Evolutionary conservation across 92 coral and sea anemone species (phyloP).

Genomic region (Paramuricea clavata): DNA sequence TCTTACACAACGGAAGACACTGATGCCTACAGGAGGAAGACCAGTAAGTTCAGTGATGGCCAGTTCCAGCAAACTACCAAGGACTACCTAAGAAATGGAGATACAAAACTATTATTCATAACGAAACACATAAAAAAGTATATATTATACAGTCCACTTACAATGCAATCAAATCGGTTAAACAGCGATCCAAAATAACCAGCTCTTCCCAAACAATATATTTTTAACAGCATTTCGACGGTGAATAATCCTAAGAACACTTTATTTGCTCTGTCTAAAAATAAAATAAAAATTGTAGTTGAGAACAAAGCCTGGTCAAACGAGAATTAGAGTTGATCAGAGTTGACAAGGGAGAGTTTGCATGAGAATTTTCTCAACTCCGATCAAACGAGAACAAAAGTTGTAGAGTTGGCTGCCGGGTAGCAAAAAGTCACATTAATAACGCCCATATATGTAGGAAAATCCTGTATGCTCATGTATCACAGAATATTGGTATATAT

Average conservation of each 20-base stretch:
- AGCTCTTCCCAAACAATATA: conserved; percentile 93
- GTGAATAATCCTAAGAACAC: conserved; percentile 89
- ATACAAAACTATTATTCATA: not conserved
- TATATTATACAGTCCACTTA: conserved; percentile 56
- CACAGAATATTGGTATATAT: too few species aligned
- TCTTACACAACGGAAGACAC: conserved; percentile 97
- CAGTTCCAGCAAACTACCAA: conserved; percentile 90
- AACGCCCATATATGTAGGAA: too few species aligned
- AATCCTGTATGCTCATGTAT: too few species aligned
- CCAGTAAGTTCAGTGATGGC: conserved; percentile 89
- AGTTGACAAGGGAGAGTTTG: too few species aligned
- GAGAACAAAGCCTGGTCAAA: not conserved
- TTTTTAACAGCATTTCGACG: conserved; percentile 93
- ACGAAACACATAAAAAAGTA: not conserved
- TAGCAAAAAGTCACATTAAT: too few species aligned
- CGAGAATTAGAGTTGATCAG: too few species aligned
- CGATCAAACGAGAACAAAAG: too few species aligned
- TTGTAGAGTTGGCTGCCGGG: too few species aligned
- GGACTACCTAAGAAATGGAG: conserved; percentile 76
- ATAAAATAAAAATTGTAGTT: not conserved
- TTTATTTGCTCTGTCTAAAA: conserved; percentile 97
- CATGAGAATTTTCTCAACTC: too few species aligned
- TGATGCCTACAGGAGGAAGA: conserved; percentile 95
- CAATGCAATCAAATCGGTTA: conserved; percentile 98
- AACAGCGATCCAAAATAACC: conserved; percentile 97